Percentiles rank a stretch among this genome's conserved stretches.
phyloP scores from a whole-genome alignment of 2,113 vertebrate species.

The Cynopterus brachyotis region DNA sequence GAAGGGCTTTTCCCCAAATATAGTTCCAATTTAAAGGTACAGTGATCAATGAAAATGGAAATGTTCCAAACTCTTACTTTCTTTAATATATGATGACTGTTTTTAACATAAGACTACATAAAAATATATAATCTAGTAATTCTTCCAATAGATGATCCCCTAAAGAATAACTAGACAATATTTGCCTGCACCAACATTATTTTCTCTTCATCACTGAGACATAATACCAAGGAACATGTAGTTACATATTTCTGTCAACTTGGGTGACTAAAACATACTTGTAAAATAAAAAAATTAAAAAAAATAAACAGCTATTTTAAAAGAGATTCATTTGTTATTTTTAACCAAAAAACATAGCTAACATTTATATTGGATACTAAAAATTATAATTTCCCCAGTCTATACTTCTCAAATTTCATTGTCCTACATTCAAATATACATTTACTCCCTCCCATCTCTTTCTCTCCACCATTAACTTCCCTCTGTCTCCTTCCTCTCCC shows the following conservation, averaged over 20 bases:
- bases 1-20: not conserved
- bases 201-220: not conserved
- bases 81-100: not conserved
- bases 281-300: not conserved
- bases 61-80: not conserved
- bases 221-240: not conserved
- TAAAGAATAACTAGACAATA: not conserved
- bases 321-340: not conserved
- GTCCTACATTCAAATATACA: not conserved
- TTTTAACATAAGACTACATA: not conserved
- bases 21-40: constrained; percentile 18
- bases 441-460: not conserved
- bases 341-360: not conserved
- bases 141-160: not conserved
- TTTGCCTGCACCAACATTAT: not conserved
- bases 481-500: not conserved
- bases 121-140: not conserved
- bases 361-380: not conserved
- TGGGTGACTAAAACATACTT: not conserved
- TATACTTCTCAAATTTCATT: not conserved
- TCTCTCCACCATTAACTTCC: not conserved
- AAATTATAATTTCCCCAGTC: not conserved
- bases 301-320: not conserved
- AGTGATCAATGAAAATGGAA: not conserved
- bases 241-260: not conserved